phyloP scores from a whole-genome alignment of 2,888 invertebrate species.

The Watsonalla binaria region DNA sequence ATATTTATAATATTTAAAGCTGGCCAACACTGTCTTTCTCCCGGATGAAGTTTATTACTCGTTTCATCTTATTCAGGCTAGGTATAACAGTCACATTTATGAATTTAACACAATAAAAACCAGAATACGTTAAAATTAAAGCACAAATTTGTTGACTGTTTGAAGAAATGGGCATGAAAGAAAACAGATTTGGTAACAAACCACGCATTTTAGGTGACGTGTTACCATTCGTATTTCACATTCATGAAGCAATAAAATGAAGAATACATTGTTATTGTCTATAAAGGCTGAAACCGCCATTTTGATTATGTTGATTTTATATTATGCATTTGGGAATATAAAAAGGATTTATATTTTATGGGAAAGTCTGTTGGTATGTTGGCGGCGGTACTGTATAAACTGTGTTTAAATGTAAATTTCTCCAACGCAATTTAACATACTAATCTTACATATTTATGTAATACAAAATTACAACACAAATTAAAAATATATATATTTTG shows the following conservation, averaged over 20 bases:
- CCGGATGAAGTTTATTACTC: conserved; percentile 27
- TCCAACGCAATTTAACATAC: no score
- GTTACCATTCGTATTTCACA: neutral
- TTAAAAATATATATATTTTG: no score
- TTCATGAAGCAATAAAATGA: conserved; percentile 2
- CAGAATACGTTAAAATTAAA: conserved; percentile 14
- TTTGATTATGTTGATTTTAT: neutral
- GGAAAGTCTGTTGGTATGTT: neutral
- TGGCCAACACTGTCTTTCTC: conserved; percentile 25
- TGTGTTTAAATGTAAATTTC: neutral
- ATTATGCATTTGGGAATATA: neutral
- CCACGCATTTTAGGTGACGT: neutral
- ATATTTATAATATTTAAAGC: conserved; percentile 37
- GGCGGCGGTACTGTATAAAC: no score
- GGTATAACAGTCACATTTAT: conserved; percentile 27
- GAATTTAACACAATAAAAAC: conserved; percentile 18
- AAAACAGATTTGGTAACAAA: neutral
- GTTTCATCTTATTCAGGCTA: conserved; percentile 29
- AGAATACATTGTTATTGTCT: conserved; percentile 1
- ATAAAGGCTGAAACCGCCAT: neutral
- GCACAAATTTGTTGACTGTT: neutral
- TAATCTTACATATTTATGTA: no score
- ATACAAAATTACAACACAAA: no score
- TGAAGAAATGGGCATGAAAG: neutral
- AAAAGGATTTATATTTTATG: neutral